These are phyloP conservation scores for Folsomia candida DNA, from an alignment of 2,888 invertebrate genomes.

Conservation along the genomic window DNA sequence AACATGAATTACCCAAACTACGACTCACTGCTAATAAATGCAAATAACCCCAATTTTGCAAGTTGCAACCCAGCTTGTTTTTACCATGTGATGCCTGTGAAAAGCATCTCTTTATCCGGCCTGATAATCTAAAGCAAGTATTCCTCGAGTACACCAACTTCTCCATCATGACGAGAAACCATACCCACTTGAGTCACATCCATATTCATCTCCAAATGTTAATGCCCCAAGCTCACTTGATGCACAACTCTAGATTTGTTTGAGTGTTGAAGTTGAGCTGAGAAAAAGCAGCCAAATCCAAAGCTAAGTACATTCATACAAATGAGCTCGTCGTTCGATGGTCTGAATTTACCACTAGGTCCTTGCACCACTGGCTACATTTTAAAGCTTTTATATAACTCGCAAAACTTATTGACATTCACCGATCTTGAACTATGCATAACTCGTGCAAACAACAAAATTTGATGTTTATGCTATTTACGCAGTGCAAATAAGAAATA, in stretches of 20 bases:
- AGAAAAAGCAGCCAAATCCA: background rate
- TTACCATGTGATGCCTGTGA: background rate
- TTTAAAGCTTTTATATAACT: background rate
- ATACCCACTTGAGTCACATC: too few relatives aligned
- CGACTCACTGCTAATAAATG: background rate
- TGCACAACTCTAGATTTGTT: too few relatives aligned
- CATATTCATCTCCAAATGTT: background rate
- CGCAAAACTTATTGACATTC: background rate
- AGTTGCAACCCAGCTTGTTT: too few relatives aligned
- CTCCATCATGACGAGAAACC: too few relatives aligned
- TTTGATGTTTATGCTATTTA: too few relatives aligned
- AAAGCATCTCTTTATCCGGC: background rate
- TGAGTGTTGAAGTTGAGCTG: background rate
- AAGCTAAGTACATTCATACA: too few relatives aligned
- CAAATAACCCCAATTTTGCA: background rate
- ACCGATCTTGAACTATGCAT: background rate
- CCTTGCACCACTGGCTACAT: background rate
- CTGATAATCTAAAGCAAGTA: background rate
- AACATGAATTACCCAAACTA: too few relatives aligned
- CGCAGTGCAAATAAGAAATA: too few relatives aligned
- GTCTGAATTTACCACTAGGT: background rate
- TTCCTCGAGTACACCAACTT: background rate
- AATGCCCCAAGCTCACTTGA: background rate
- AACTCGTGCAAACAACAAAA: too few relatives aligned
- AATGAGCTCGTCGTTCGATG: background rate